Evolutionary conservation across 2,113 vertebrate species (phyloP).

Genomic region (Actinemys pallida): DNA sequence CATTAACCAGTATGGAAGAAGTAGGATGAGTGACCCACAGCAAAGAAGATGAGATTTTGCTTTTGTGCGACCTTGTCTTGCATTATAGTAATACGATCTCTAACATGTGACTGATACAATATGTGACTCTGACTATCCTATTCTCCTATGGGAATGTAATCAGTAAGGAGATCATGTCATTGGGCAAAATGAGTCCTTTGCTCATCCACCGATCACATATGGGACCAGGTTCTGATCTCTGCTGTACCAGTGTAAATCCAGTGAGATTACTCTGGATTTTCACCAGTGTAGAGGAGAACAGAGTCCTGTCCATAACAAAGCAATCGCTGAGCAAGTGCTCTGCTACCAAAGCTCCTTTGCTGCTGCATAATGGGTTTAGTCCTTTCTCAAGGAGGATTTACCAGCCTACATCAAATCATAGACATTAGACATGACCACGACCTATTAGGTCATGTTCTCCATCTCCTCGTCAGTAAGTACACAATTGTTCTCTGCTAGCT

Average conservation of each 20-base stretch:
- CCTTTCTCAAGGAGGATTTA: background rate
- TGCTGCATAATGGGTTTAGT: background rate
- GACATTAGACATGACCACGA: background rate
- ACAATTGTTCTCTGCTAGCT: background rate
- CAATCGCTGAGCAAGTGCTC: background rate
- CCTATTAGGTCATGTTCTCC: background rate
- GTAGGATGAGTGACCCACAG: background rate
- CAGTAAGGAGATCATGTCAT: background rate
- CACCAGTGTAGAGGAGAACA: background rate
- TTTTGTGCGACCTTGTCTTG: conserved; percentile 1
- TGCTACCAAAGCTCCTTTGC: background rate
- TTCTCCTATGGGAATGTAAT: background rate
- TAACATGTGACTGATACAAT: background rate
- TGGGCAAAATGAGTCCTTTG: background rate
- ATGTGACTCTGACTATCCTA: background rate
- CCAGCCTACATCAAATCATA: background rate
- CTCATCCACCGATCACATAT: background rate
- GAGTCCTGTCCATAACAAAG: background rate
- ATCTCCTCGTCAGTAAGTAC: accelerated
- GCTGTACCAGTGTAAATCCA: background rate
- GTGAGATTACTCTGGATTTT: background rate
- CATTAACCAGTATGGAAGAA: conserved; percentile 23
- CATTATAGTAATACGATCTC: background rate
- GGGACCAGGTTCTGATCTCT: background rate
- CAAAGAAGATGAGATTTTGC: conserved; percentile 27